Evolutionary conservation across 2,888 invertebrate genomes (phyloP), one percentile per base, ranked within the genome.

Genomic region (Nesidiocoris tenuis): DNA sequence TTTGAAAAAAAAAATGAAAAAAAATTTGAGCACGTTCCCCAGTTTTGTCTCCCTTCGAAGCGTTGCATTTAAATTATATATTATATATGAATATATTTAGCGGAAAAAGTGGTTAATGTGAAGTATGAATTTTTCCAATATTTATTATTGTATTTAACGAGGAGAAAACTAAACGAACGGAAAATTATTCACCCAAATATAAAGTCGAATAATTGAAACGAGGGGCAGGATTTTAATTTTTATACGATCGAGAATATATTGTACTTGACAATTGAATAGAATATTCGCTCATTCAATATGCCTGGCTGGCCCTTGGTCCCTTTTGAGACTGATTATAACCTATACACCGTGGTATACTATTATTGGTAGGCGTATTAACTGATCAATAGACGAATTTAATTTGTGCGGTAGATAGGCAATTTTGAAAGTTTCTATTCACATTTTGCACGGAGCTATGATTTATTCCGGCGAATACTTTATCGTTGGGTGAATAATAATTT

Each of bases 141-240:
- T 39, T 57, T 55, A 55, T 57, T 55, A 55, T 66, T 55, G 55
- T 55, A 24, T 54, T 70, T 59, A 70, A 57, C 54, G 55, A 16
- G 22, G 55, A 19, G 22, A 67, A 67, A 21, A 39, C 5, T 7
- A 39, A 39, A 39, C 39, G 39, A 39, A 39, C 3, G 39, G 2
- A 67, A 59, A 70, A n/a, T 57, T 70, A 70, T 70, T 70, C 70
- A 59, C 70, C 70, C 70, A 70, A 70, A 70, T 59, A 70, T 70
- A 70, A 70, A 70, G 70, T 70, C n/a, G 19, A 16, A 24, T 21
- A 39, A 54, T 65, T 65, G 1, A 39, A 65, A n/a, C n/a, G n/a
- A n/a, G n/a, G n/a, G n/a, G n/a, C n/a, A n/a, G n/a, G n/a, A n/a
- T n/a, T n/a, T n/a, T n/a, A n/a, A n/a, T n/a, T n/a, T n/a, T n/a